These are phyloP conservation scores for Ascidia mentula DNA, from an alignment of 23 tunicate genomes.

Conservation along the genomic window DNA sequence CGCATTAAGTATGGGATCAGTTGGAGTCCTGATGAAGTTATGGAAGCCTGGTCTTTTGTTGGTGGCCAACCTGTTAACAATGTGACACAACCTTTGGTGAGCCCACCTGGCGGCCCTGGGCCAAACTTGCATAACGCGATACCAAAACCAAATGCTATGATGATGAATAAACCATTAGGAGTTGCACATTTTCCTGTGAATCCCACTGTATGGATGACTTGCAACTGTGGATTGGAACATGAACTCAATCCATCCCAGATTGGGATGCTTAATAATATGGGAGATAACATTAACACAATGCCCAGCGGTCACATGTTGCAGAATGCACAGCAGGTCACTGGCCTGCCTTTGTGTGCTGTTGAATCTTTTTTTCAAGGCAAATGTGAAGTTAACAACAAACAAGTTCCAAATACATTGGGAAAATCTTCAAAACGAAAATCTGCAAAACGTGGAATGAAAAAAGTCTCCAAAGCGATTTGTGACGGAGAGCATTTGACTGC, in stretches of 20 bases:
- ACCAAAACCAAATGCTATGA: background rate
- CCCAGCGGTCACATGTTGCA: constrained; percentile 14
- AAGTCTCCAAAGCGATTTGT: no score
- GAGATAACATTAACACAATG: constrained; percentile 15
- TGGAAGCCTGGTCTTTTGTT: constrained; percentile 47
- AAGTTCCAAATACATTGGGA: background rate
- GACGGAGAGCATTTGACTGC: background rate
- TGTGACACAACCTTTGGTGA: background rate
- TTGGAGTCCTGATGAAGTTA: constrained; percentile 78
- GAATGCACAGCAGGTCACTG: background rate
- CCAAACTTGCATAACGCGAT: background rate
- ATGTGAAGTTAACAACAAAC: background rate
- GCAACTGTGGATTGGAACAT: background rate
- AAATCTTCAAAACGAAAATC: background rate
- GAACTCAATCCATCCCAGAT: background rate
- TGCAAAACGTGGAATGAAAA: no score
- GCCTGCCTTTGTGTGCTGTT: background rate
- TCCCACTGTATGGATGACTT: background rate
- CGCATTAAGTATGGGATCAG: constrained; percentile 66
- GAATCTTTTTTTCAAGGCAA: background rate
- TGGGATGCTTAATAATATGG: background rate
- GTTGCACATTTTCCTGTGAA: background rate
- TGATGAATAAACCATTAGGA: background rate
- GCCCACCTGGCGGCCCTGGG: background rate
- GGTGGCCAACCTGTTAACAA: background rate